phyloP scores from a whole-genome alignment of 2,888 invertebrate genomes.

The Drosophila meridionalis region DNA sequence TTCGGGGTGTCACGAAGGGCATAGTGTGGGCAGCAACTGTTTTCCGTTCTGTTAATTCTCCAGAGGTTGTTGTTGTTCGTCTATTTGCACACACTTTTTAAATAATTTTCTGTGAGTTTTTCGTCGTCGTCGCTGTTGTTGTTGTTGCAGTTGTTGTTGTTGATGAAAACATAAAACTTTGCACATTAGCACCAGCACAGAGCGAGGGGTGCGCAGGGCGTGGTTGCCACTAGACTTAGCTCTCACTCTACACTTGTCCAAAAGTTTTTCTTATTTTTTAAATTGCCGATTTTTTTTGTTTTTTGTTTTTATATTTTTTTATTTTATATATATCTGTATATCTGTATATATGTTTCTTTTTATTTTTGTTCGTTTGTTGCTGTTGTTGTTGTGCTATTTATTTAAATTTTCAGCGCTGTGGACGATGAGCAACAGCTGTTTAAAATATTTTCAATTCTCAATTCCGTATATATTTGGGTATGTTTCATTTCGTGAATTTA shows the following conservation, averaged over 20 bases:
- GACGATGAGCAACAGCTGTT: slow-evolving; percentile 79
- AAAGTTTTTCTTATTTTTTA: slow-evolving; percentile 45
- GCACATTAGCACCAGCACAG: slow-evolving; percentile 72
- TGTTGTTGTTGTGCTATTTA: slow-evolving; percentile 55
- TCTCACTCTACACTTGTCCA: slow-evolving; percentile 67
- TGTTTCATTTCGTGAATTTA: slow-evolving; percentile 75
- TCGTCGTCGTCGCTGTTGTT: not conserved
- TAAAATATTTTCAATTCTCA: slow-evolving; percentile 73
- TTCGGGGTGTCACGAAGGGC: slow-evolving; percentile 83
- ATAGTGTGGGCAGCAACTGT: slow-evolving; percentile 61
- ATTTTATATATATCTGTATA: slow-evolving; percentile 19
- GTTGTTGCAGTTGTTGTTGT: slow-evolving; percentile 41
- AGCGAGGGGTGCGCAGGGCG: slow-evolving; percentile 5
- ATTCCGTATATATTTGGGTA: slow-evolving; percentile 76
- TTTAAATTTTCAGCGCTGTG: slow-evolving; percentile 61
- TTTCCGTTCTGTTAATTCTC: slow-evolving; percentile 65
- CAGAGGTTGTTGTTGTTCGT: slow-evolving; percentile 64
- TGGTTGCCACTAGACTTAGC: slow-evolving; percentile 39
- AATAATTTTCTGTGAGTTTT: slow-evolving; percentile 69
- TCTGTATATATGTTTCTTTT: slow-evolving; percentile 31
- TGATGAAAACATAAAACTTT: slow-evolving; percentile 78
- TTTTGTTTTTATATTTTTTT: slow-evolving; percentile 22
- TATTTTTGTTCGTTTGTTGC: slow-evolving; percentile 43
- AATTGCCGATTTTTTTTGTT: slow-evolving; percentile 21
- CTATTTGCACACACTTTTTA: slow-evolving; percentile 78